Evolutionary conservation across 1,140 invertebrate species (phyloP).

Genomic region (Microplitis mediator): DNA sequence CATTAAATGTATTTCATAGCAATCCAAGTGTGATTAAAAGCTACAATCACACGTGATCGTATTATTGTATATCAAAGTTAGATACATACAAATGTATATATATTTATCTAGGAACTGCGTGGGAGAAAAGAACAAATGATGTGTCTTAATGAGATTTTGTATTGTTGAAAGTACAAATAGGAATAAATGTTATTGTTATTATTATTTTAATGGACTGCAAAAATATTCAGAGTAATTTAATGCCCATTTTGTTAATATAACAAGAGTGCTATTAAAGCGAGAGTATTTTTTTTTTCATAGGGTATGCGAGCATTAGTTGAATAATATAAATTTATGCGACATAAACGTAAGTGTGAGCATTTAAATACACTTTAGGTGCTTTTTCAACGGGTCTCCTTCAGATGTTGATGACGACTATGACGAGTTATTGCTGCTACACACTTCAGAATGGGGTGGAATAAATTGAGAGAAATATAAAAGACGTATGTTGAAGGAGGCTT

Average conservation of each 20-base stretch:
- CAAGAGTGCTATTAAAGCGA: no score
- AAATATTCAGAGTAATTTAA: no score
- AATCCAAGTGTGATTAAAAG: slow-evolving; percentile 12
- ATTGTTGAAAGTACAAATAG: no score
- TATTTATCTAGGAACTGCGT: background rate
- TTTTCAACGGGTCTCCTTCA: background rate
- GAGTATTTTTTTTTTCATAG: no score
- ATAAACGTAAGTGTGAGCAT: background rate
- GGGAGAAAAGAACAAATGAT: background rate
- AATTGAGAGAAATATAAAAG: slow-evolving; percentile 17
- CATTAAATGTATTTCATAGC: slow-evolving; percentile 19
- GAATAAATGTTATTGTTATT: no score
- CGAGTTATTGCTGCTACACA: background rate
- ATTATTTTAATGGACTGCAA: no score
- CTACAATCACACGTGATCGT: background rate
- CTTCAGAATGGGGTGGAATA: slow-evolving; percentile 3
- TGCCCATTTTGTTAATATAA: no score
- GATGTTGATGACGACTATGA: background rate
- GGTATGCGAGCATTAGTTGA: no score
- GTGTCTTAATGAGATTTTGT: no score
- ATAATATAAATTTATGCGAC: no score
- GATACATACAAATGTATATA: background rate
- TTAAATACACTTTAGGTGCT: slow-evolving; percentile 6
- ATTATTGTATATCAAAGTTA: slow-evolving; percentile 11
- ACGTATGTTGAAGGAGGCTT: slow-evolving; percentile 9